Percentiles rank a stretch among this genome's conserved stretches.
phyloP scores from a whole-genome alignment of 64 coral and sea anemone species.

The Platygyra sinensis region DNA sequence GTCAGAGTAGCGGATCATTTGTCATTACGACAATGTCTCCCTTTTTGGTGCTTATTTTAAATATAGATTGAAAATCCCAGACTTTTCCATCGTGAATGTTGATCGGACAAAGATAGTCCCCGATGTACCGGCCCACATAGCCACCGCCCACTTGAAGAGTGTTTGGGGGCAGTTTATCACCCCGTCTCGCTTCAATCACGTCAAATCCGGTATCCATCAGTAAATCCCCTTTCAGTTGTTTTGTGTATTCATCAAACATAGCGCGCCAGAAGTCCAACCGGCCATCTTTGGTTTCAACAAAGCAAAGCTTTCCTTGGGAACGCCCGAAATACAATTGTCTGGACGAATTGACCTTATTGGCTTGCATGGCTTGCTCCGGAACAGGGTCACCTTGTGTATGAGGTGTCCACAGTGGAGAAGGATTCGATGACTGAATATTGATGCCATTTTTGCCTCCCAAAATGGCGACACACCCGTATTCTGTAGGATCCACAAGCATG shows the following conservation, averaged over 20 bases:
- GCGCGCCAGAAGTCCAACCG: neutral
- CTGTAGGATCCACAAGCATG: neutral
- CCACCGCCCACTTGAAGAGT: neutral
- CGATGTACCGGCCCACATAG: neutral
- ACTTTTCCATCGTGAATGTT: neutral
- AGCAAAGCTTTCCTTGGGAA: neutral
- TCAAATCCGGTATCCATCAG: neutral
- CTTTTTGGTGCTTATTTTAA: neutral
- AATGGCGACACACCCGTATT: neutral
- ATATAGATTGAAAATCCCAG: neutral
- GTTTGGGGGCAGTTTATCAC: neutral
- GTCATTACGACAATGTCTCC: conserved; percentile 10
- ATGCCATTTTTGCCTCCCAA: neutral
- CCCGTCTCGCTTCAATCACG: neutral
- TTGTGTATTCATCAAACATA: conserved; percentile 5
- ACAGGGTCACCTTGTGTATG: neutral
- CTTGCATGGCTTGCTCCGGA: neutral
- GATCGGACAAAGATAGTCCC: neutral
- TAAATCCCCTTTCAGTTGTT: neutral
- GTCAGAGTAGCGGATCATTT: neutral
- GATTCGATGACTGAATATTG: neutral
- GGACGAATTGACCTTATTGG: neutral
- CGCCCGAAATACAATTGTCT: neutral
- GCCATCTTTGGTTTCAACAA: conserved; percentile 2
- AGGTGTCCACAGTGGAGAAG: neutral